Evolutionary conservation across 2,797 vertebrate genomes (phyloP).

Genomic region (Enteromius radiatus): DNA sequence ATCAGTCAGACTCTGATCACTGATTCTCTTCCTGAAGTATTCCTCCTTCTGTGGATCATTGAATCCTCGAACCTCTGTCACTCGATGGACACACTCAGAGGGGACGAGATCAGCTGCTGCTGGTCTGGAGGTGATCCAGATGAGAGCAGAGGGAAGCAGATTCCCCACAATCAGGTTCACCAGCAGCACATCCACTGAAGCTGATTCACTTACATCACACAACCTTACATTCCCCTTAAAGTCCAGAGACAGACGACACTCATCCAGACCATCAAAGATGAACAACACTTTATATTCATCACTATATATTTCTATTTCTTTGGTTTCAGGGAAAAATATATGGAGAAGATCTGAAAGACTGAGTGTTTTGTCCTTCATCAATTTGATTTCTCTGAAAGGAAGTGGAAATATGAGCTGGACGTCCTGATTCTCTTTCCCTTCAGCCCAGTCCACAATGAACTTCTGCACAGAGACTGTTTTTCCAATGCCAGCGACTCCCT

Average conservation of each 20-base stretch:
- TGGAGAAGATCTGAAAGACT: neutral
- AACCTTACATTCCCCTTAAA: neutral
- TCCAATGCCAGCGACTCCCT: slow-evolving; percentile 37
- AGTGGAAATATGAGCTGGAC: no score
- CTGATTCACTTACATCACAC: neutral
- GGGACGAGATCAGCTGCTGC: slow-evolving; percentile 25
- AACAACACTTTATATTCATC: neutral
- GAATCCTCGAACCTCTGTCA: slow-evolving; percentile 36
- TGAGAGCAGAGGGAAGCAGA: slow-evolving; percentile 29
- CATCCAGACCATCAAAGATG: slow-evolving; percentile 34
- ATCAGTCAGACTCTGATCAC: neutral
- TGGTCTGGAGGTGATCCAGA: slow-evolving; percentile 34
- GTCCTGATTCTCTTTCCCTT: no score
- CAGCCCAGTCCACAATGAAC: neutral
- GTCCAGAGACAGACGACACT: neutral
- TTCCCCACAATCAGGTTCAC: neutral
- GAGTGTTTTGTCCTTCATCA: neutral
- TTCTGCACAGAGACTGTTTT: slow-evolving; percentile 34
- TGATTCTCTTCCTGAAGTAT: slow-evolving; percentile 23
- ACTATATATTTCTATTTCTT: neutral
- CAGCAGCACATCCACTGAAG: neutral
- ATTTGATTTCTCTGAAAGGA: neutral
- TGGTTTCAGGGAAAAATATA: neutral
- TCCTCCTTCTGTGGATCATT: slow-evolving; percentile 32
- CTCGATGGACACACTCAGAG: slow-evolving; percentile 14